Evolutionary conservation across 2,797 vertebrate genomes (phyloP), one percentile per base, ranked within the genome.

Genomic region (Scomberomorus guttatus): DNA sequence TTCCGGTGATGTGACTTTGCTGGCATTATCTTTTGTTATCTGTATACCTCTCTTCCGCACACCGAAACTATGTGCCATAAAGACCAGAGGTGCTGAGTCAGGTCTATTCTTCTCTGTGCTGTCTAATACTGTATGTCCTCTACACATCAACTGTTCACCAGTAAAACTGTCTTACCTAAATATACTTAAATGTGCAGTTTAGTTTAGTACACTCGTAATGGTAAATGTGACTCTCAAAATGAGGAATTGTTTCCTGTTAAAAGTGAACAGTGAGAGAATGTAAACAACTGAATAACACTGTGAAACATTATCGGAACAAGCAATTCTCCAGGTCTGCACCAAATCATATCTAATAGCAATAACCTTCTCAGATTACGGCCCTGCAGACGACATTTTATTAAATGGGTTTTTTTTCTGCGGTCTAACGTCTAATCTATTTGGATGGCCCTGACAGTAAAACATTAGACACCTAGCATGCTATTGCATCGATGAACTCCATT

Each of bases 1-100:
- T 92, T 90, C 83, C 56, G 29, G 66, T 58, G 46, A 75, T 77
- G 70, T 83, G 73, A 80, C 72, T 79, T 61, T 75, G 42, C 46
- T 67, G 67, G 74, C 59, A 29, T 82, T 65, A 24, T 67, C 61
- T 75, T 84, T 83, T 71, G 75, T 77, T 82, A 22, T 64, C 24
- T 15, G 46, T 59, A 37, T 37, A 27, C 50, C 29, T 61, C 42
- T 50, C 46, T 20, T n/a, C 20, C 69, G 9, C 77, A 61, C 57
- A 27, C 14, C 32, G 65, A 83, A 84, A 79, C 64, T 55, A 13
- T 72, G n/a, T 60, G 29, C 48, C 18, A 18, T n/a, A 32, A 86
- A 82, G 90, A 91, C 93, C 75, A 90, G 84, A 72, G 79, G 89
- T 86, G 84, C 90, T 74, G 88, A 93, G 86, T 95, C 89, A 83